These are phyloP conservation scores for Melopsittacus undulatus DNA, from an alignment of 2,797 vertebrate species.

Conservation along the genomic window DNA sequence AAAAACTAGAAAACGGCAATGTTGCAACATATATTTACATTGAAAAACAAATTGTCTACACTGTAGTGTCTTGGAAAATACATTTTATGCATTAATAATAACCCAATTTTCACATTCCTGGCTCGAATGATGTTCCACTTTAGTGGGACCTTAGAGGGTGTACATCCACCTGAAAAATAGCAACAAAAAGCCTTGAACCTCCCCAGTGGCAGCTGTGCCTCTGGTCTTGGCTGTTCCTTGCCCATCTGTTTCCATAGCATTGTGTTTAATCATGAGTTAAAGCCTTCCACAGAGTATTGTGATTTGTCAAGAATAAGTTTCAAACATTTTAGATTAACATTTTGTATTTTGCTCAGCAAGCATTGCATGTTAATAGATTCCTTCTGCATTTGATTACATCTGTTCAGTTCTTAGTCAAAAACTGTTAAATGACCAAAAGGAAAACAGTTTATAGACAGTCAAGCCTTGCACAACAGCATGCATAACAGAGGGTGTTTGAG, in stretches of 20 bases:
- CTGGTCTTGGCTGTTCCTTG: neutral
- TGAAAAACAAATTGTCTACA: neutral
- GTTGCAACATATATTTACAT: neutral
- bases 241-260: neutral
- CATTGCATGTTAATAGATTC: neutral
- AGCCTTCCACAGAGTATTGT: neutral
- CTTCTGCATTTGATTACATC: neutral
- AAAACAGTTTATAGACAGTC: neutral
- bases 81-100: neutral
- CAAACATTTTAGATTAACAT: rapidly evolving
- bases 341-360: neutral
- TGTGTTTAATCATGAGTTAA: neutral
- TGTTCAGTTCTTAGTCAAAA: neutral
- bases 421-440: neutral
- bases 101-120: neutral
- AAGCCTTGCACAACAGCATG: neutral
- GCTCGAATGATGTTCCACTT: neutral
- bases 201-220: neutral
- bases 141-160: neutral
- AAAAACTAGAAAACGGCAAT: neutral
- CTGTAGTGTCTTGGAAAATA: neutral
- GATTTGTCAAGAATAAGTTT: neutral
- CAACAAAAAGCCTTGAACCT: neutral
- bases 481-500: neutral
- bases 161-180: neutral